Evolutionary conservation across 2,113 vertebrate genomes (phyloP), one percentile per base, ranked within the genome.

Genomic region (Hystrix brachyura): DNA sequence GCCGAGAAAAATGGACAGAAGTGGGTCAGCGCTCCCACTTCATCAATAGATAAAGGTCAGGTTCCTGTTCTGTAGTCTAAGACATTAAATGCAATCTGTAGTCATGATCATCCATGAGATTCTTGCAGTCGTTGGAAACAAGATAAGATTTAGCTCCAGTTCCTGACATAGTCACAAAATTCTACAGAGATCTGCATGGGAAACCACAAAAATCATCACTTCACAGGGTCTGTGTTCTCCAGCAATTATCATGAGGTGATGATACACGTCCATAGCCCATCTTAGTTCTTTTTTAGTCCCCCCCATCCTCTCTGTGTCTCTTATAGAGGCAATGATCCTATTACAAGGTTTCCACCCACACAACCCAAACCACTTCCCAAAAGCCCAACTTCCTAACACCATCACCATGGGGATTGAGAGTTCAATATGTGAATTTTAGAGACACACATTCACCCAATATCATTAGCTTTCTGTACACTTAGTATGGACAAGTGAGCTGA

Each of bases 21-120:
- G 1, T 1, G 0, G 32, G 5, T 12, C 3, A 38, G 19, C 1
- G 5, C 2, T 8, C 1, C 11, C 34, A 4, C 5, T 34, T 0
- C 2, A 38, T 51, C 14, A 9, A 9, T 48, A 3, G 12, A 17
- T 7, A 19, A 48, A 34, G 14, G 8, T 55, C 51, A 53, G 21
- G 12, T 55, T 48, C 3, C 46, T 89, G 7, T 7, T 72, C n/a
- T 21, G 5, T 2, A 12, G 8, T 23, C 10, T 13, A 48, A 72
- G 5, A 72, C 43, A 32, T 53, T 38, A 74, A 59, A 78, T 78
- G 32, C 25, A 51, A 27, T 23, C 4, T 38, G 1, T 2, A 3
- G 12, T 27, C 69, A 34, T 15, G 15, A 32, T 60, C 13, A 48
- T 65, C 43, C 8, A 29, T 25, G 12, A 53, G 67, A 62, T 62